These are phyloP conservation scores for Tyrophagus putrescentiae DNA, from an alignment of 1,140 invertebrate genomes.

Conservation along the genomic window DNA sequence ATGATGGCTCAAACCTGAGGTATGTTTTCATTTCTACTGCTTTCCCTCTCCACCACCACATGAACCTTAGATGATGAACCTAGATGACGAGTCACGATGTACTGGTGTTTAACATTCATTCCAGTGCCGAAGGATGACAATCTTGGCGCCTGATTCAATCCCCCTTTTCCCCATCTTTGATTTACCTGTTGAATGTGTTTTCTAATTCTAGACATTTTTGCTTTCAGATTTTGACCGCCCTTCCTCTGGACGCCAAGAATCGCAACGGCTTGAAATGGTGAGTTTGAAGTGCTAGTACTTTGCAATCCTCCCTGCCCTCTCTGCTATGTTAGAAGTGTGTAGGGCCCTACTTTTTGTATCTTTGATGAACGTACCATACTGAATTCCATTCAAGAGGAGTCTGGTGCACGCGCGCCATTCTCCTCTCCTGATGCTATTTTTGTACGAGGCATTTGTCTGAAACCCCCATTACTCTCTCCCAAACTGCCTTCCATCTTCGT, in stretches of 20 bases:
- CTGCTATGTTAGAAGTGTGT: neutral
- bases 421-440: neutral
- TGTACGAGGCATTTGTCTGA: conserved; percentile 19
- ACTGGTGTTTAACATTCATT: conserved; percentile 4
- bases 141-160: neutral
- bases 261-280: neutral
- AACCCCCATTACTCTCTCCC: too few relatives aligned
- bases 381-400: neutral
- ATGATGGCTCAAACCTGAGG: too few relatives aligned
- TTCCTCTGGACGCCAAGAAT: neutral
- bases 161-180: neutral
- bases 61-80: conserved; percentile 15
- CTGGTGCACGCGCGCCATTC: neutral
- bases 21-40: too few relatives aligned
- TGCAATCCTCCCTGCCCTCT: neutral
- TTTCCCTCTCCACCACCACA: too few relatives aligned
- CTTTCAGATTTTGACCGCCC: neutral
- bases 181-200: neutral
- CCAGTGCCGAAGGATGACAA: neutral
- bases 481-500: neutral
- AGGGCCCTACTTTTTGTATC: neutral
- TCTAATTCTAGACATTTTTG: neutral
- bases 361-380: neutral
- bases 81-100: conserved; percentile 14
- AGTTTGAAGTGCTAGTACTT: neutral